Evolutionary conservation across 2,113 vertebrate genomes (phyloP), one percentile per base, ranked within the genome.

Genomic region (Lota lota): DNA sequence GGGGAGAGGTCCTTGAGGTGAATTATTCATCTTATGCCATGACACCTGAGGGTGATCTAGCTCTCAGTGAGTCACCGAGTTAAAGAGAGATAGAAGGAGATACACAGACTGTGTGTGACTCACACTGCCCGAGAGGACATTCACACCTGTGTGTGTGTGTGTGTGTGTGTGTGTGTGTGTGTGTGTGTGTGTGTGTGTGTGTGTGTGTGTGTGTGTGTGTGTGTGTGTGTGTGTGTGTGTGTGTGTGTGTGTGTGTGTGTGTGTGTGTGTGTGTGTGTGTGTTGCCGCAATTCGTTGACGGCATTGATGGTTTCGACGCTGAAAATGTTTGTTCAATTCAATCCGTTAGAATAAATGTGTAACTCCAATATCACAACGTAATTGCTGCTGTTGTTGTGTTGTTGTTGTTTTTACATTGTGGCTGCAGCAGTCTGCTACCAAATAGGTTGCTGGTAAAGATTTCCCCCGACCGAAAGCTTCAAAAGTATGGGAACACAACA

Each of bases 21-120:
- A 85, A 88, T 85, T 87, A 85, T 89, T 89, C 79, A 88, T 89
- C 77, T 87, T 79, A 87, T 70, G 57, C 75, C 77, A 64, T 72
- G 86, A 85, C 83, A 87, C 84, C 83, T 80, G 77, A 77, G 83
- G 83, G 82, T 83, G 83, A 79, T 83, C 77, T 73, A 82, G 70
- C 72, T 76, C 83, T 83, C 73, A 79, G 78, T 83, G 85, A 87
- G 80, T 88, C 87, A 87, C 83, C 76, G 71, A 59, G 69, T 82
- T 79, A 80, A 80, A 85, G 76, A 79, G 72, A 82, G 47, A 28
- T 8, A 47, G 40, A 68, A 68, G 70, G 69, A 66, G 68, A 79
- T 71, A 76, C 75, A 79, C 69, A 40, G 36, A 40, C 5, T 56
- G 54, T 64, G 68, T 80, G 73, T 83, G 83, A 86, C 78, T 86